phyloP scores from a whole-genome alignment of 2,888 invertebrate genomes.

The Uloborus plumipes region DNA sequence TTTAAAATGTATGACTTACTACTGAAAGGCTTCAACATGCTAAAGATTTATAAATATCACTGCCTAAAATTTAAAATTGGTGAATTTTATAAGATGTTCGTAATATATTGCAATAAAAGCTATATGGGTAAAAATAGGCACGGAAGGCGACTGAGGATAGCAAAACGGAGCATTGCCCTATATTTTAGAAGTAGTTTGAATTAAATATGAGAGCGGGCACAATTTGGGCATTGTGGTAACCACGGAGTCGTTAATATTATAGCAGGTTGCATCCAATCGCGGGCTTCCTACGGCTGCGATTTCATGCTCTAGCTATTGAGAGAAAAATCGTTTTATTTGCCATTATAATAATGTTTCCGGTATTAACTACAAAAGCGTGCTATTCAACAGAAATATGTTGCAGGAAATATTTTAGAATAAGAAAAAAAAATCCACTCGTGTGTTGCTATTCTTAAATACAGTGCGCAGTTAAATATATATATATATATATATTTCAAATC shows the following conservation, averaged over 20 bases:
- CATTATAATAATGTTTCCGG: slow-evolving; percentile 33
- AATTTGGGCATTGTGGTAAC: slow-evolving; percentile 22
- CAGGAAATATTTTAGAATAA: no score
- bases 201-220: slow-evolving; percentile 44
- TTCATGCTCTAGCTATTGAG: slow-evolving; percentile 55
- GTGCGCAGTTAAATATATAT: no score
- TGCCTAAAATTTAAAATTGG: no score
- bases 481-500: no score
- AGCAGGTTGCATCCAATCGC: slow-evolving; percentile 20
- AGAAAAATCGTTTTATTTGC: slow-evolving; percentile 5
- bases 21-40: no score
- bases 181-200: slow-evolving; percentile 25
- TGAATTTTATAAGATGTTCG: no score
- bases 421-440: no score
- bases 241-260: slow-evolving; percentile 33
- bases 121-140: neutral
- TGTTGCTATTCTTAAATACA: no score
- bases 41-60: no score
- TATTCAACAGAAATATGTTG: no score
- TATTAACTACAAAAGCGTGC: slow-evolving; percentile 8
- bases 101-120: neutral
- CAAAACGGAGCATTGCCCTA: slow-evolving; percentile 26
- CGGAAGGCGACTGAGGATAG: neutral
- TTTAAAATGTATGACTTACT: no score
- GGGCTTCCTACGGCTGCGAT: slow-evolving; percentile 8